Evolutionary conservation across 2,797 vertebrate species (phyloP).

Genomic region (Vultur gryphus): DNA sequence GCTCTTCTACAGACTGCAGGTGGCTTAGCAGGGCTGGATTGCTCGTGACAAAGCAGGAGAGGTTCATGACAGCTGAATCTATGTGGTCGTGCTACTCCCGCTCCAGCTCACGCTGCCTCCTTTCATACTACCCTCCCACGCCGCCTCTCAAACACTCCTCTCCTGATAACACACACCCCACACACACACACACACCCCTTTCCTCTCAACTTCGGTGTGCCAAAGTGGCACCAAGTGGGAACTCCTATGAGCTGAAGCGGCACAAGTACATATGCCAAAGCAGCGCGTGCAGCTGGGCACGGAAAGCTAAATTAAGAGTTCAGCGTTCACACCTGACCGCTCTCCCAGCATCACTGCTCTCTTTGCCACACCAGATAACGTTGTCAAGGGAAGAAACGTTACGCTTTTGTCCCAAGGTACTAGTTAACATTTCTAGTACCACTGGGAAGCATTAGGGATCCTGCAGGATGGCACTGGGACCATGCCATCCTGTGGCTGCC

Average conservation of each 20-base stretch:
- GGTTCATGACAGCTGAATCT: not conserved
- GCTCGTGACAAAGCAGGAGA: not conserved
- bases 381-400: not conserved
- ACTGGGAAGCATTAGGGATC: not conserved
- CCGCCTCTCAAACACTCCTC: not conserved
- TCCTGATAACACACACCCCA: not conserved
- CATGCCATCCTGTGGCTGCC: not conserved
- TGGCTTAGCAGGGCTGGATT: not conserved
- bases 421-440: not conserved
- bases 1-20: not conserved
- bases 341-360: not conserved
- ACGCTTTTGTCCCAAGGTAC: not conserved
- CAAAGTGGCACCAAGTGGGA: not conserved
- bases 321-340: accelerated
- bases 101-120: not conserved
- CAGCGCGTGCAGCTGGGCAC: not conserved
- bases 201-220: not conserved
- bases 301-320: not conserved
- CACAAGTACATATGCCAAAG: not conserved
- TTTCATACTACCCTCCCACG: not conserved
- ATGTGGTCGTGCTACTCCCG: not conserved
- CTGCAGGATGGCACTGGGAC: accelerated
- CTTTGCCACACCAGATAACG: not conserved
- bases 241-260: not conserved
- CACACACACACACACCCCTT: no score